Evolutionary conservation across 2,797 vertebrate genomes (phyloP), one percentile per base, ranked within the genome.

Genomic region (Sandelia bainsii): DNA sequence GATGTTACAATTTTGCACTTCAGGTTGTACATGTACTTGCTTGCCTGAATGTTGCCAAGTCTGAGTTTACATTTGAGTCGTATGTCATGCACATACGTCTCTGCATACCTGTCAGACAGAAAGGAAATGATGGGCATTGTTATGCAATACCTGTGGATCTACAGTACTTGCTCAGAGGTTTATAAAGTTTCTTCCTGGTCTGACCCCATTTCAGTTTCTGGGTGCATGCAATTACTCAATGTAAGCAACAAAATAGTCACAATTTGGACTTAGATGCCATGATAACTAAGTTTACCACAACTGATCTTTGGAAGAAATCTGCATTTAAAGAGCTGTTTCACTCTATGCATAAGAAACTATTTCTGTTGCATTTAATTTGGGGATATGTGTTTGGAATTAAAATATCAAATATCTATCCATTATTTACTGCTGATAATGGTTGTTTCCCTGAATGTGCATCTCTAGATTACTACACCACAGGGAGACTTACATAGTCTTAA

Each of bases 1-100:
- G 74, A 73, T 22, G 17, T 14, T 22, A 67, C 44, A 25, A 4
- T 39, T 22, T 23, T 50, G 64, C 57, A 53, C 39, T 23, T 53
- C 22, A 39, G 75, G 62, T 80, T 79, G 67, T 57, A 61, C 88
- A 58, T 80, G 82, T 81, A 56, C 53, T 69, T 72, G 74, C 86
- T 62, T 84, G 84, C 25, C 75, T 67, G 49, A 50, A 65, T 66
- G 80, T 74, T 72, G 58, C 77, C 69, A 75, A 14, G 71, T 71
- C 13, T 48, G 49, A 67, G 27, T 57, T 70, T 64, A 54, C 4
- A 44, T 54, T 56, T 20, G 44, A 79, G 76, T 13, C 17, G 3
- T 44, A 37, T 67, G 61, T 72, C 37, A 3, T 32, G 34, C 67
- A 29, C 27, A 73, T 74, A 46, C 52, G n/a, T 25, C 17, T 32